Conservation (phyloP, 1,140 invertebrate species). For the Magallana gigas region DNA sequence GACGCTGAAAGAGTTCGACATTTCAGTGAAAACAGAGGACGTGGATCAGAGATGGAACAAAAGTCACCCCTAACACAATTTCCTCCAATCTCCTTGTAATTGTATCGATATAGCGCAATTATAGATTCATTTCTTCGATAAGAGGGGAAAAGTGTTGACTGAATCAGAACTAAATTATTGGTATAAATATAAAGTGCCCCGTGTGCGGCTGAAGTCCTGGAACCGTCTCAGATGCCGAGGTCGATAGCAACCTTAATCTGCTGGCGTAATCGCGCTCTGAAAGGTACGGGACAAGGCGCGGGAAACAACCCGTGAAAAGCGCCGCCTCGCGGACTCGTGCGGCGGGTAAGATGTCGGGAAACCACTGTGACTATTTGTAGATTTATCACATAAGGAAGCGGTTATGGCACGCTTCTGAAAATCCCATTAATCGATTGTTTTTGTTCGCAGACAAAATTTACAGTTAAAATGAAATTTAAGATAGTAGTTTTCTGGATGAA, state of each 20-base stretch:
- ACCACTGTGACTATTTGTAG: constrained; percentile 30
- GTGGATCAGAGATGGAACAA: constrained; percentile 24
- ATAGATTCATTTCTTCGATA: constrained; percentile 31
- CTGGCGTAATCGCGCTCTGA: constrained; percentile 13
- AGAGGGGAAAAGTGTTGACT: not conserved
- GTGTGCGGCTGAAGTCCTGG: constrained; percentile 19
- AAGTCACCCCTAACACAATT: constrained; percentile 32
- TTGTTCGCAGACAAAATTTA: constrained; percentile 28
- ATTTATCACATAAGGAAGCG: constrained; percentile 28
- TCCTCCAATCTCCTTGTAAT: constrained; percentile 28
- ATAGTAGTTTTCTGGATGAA: constrained; percentile 8
- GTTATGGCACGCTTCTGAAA: constrained; percentile 23
- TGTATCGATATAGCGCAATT: constrained; percentile 30
- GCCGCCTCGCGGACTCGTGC: constrained; percentile 28
- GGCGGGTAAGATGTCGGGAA: constrained; percentile 18
- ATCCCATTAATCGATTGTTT: constrained; percentile 19
- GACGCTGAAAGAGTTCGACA: constrained; percentile 32
- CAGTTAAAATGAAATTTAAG: constrained; percentile 25
- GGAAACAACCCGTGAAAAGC: constrained; percentile 23
- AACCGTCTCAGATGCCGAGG: not conserved
- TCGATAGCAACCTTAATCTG: constrained; percentile 6
- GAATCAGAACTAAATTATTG: constrained; percentile 12
- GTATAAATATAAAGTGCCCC: constrained; percentile 34
- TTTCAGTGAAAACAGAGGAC: constrained; percentile 7
- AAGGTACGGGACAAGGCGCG: constrained; percentile 20